Base-by-base conservation (phyloP, 2,113 vertebrate species). In the Brachionichthys hirsutus region DNA sequence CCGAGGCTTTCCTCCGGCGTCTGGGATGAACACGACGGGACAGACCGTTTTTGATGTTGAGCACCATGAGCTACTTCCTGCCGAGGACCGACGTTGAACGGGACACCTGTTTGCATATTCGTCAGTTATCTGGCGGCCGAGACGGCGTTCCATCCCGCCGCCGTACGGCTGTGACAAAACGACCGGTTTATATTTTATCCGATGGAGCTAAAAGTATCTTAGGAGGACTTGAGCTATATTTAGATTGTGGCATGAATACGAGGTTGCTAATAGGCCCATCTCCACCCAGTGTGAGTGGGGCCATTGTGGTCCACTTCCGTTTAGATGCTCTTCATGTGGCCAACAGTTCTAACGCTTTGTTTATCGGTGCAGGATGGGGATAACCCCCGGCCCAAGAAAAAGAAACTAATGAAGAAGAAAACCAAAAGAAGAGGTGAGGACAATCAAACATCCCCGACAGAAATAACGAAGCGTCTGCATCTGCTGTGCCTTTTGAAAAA, bases 371-470 rank as follows among this genome's bases (percentile, higher is more conserved):
- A 92, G 91, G 86, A 84, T 14, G 69, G 59, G 0, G 88, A 83
- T 9, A 55, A 35, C 57, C 8, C 57, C 12, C 75, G 73, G 11
- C 79, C 90, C 41, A 89, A 85, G 82, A 92, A 91, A 41, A 92
- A 89, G 83, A 92, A 90, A 71, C 17, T 82, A 14, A 83, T 89
- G 84, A 92, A 92, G 70, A 92, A 92, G 72, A 90, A 82, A 51
- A 90, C 85, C 12, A 92, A 91, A 81, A 91, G 87, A 77, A 90
- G 51, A 75, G 82, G 91, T 91, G 56, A 82, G 81, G 45, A 49
- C 11, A 9, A 47, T 51, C 3, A 24, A 24, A 50, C n/a, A n/a
- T n/a, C n/a, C n/a, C n/a, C n/a, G n/a, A n/a, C 11, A 11, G 36
- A 34, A 1, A 3, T 15, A 15, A 42, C 3, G 24, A 30, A 15